A percentile compares a stretch with the other conserved stretches of the same genome.
Conservation (phyloP, 2,797 vertebrate species). For the Poecilia wingei region DNA sequence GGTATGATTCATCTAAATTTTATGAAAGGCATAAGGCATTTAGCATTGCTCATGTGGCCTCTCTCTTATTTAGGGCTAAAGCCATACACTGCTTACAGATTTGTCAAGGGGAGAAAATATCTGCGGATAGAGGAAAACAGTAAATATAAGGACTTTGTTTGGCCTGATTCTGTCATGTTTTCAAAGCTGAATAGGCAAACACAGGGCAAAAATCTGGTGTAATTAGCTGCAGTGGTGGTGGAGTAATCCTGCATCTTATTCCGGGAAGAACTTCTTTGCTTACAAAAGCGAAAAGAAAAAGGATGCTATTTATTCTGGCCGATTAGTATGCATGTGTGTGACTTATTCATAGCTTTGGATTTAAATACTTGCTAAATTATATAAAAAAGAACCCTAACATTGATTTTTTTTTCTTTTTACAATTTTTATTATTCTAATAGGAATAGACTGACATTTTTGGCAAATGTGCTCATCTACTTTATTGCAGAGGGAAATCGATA, state of each 20-base stretch:
- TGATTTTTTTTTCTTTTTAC: background rate
- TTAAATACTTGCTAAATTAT: slow-evolving; percentile 1
- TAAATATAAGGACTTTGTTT: slow-evolving; percentile 25
- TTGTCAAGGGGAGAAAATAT: too few species aligned
- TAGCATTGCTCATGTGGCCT: slow-evolving; percentile 2
- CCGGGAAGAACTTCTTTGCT: slow-evolving; percentile 33
- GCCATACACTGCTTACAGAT: background rate
- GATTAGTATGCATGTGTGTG: slow-evolving; percentile 7
- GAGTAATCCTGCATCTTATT: slow-evolving; percentile 24
- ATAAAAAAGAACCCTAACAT: background rate
- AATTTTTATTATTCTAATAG: background rate
- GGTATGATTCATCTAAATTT: background rate
- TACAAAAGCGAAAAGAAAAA: slow-evolving; percentile 22
- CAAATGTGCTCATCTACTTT: background rate
- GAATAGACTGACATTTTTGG: slow-evolving; percentile 7
- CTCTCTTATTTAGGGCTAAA: background rate
- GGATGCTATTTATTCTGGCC: slow-evolving; percentile 2
- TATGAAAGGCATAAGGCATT: slow-evolving; percentile 14
- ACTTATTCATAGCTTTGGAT: slow-evolving; percentile 5
- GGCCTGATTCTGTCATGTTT: slow-evolving; percentile 44
- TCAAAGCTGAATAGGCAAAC: slow-evolving; percentile 41
- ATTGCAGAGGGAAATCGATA: background rate
- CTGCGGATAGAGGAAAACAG: slow-evolving; percentile 3
- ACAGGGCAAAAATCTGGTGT: slow-evolving; percentile 23
- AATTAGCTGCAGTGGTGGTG: slow-evolving; percentile 40